Base-by-base conservation (phyloP, 2,888 invertebrate genomes). In the Plagiodera versicolora region DNA sequence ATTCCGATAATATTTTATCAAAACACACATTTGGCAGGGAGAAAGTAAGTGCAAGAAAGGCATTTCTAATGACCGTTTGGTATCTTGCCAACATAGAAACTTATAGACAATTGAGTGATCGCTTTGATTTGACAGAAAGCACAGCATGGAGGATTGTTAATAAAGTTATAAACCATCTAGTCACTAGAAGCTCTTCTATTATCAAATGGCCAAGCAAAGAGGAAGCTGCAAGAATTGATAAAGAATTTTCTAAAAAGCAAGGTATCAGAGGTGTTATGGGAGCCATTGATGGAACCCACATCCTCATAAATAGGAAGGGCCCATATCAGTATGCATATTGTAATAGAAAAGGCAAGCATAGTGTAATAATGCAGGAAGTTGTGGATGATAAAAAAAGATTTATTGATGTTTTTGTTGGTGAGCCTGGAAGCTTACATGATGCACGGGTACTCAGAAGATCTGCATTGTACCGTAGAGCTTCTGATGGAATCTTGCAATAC, bases 371-470 rank as follows among this genome's bases (percentile, higher is more conserved):
- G 11, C 72, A 72, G 62, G 72, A 61, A 19, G 68, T 72, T 46
- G 65, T 65, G 39, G 61, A 67, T 56, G 47, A 65, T 11, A 48
- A 52, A 17, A 54, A 64, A 24, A 55, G 50, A n/a, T 67, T 70
- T 39, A 63, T 48, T 10, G 69, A 71, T 62, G 28, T 51, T 46
- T 72, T 72, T 61, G 61, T 63, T 55, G 71, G 72, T 10, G 71
- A 65, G 54, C 70, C 71, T 30, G 68, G 70, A 8, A 70, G 68
- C 9, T 70, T 70, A 1, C 61, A 61, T 52, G 70, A 72, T 61
- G 50, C 48, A 8, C 44, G 71, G 28, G 68, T 72, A 39, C 32
- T 32, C 32, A 32, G 32, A 32, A 32, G 32, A 32, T 32, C 32
- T 6, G 32, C 32, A 6, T 32, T 32, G 32, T 32, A 32, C 9